Percentiles rank a stretch among this genome's conserved stretches.
Conservation (phyloP, 2,888 invertebrate genomes). For the Callinectes sapidus region DNA sequence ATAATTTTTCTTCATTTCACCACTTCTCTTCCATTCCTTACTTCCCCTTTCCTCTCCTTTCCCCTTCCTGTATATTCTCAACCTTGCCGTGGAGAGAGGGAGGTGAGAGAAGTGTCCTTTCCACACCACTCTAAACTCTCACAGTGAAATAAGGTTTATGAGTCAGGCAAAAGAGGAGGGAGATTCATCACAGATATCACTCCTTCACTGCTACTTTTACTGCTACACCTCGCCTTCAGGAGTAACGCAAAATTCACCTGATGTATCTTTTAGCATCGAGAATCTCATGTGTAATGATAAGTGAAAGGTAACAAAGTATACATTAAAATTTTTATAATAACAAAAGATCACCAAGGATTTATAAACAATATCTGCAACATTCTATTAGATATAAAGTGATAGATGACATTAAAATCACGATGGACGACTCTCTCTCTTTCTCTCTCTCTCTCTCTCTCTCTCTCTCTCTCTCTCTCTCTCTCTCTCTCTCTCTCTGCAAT, state of each 20-base stretch:
- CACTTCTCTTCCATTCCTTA: background rate
- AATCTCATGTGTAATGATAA: too few relatives aligned
- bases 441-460: too few relatives aligned
- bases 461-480: too few relatives aligned
- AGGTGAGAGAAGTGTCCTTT: background rate
- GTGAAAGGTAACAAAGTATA: too few relatives aligned
- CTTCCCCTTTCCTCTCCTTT: background rate
- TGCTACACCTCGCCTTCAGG: background rate
- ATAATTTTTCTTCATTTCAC: background rate
- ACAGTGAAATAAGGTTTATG: conserved; percentile 6
- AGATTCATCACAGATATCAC: background rate
- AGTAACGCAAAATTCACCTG: background rate
- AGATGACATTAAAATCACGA: too few relatives aligned
- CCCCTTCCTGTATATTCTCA: background rate
- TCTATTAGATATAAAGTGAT: too few relatives aligned
- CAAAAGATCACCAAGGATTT: too few relatives aligned
- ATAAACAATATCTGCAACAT: too few relatives aligned
- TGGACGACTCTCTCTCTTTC: too few relatives aligned
- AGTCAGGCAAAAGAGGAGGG: background rate
- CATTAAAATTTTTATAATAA: too few relatives aligned
- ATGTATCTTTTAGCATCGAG: background rate
- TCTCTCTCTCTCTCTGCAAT: background rate
- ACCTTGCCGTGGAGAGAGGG: background rate
- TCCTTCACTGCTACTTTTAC: background rate
- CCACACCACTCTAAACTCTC: conserved; percentile 2